These are phyloP conservation scores for Hemitrygon akajei DNA, from an alignment of 2,797 vertebrate genomes.

Conservation along the genomic window DNA sequence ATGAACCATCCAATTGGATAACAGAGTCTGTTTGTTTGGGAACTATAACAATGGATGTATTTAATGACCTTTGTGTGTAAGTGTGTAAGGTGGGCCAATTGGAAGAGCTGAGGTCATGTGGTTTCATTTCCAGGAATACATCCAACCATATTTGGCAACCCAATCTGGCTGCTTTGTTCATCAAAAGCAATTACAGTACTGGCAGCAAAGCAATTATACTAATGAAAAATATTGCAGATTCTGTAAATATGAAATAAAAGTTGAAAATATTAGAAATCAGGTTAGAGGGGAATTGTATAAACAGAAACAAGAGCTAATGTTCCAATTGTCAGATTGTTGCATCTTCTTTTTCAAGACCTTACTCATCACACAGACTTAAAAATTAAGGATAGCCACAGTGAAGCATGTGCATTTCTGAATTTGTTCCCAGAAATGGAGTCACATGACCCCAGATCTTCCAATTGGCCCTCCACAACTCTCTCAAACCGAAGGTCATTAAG, in stretches of 20 bases:
- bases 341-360: no score
- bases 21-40: not conserved
- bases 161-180: not conserved
- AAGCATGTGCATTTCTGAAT: not conserved
- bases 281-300: no score
- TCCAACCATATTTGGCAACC: not conserved
- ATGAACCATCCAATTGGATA: not conserved
- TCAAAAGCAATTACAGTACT: not conserved
- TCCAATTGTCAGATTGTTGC: no score
- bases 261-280: no score
- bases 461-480: not conserved
- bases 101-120: not conserved
- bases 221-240: not conserved
- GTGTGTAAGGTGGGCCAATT: not conserved
- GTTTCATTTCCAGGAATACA: not conserved
- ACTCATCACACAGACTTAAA: no score
- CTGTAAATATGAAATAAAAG: no score
- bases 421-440: not conserved
- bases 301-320: no score
- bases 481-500: no score
- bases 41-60: not conserved
- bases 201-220: not conserved
- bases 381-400: no score
- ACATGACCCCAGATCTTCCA: not conserved
- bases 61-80: not conserved